phyloP scores from a whole-genome alignment of 2,113 vertebrate species.

The Sylvia atricapilla region DNA sequence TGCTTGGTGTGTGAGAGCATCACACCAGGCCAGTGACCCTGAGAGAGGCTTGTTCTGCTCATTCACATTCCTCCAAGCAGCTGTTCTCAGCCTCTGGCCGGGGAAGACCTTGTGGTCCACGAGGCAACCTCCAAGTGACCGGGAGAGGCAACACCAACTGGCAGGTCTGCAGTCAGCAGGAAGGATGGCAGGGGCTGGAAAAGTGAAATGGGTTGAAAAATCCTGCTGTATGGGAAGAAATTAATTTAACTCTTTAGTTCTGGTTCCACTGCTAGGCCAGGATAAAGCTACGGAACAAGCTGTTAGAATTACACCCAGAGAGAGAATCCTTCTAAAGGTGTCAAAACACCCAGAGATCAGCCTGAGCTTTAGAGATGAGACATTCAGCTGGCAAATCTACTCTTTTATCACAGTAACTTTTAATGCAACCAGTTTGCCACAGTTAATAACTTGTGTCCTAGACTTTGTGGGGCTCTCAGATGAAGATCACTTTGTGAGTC shows the following conservation, averaged over 20 bases:
- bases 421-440: neutral
- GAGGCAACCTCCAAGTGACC: neutral
- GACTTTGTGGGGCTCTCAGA: neutral
- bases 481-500: neutral
- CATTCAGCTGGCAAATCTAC: neutral
- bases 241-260: neutral
- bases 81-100: neutral
- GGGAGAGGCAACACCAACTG: neutral
- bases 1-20: neutral
- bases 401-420: neutral
- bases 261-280: neutral
- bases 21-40: neutral
- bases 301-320: neutral
- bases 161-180: neutral
- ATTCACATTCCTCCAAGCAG: neutral
- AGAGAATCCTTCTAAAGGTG: neutral
- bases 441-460: fast-evolving
- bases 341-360: neutral
- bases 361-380: neutral
- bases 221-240: neutral
- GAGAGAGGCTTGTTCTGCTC: neutral
- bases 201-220: neutral
- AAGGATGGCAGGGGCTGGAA: neutral
- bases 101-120: neutral
- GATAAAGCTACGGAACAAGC: neutral